A percentile compares a stretch with the other conserved stretches of the same genome.
These are phyloP conservation scores for Apocrypta bakeri DNA, from an alignment of 1,140 invertebrate genomes.

Conservation along the genomic window DNA sequence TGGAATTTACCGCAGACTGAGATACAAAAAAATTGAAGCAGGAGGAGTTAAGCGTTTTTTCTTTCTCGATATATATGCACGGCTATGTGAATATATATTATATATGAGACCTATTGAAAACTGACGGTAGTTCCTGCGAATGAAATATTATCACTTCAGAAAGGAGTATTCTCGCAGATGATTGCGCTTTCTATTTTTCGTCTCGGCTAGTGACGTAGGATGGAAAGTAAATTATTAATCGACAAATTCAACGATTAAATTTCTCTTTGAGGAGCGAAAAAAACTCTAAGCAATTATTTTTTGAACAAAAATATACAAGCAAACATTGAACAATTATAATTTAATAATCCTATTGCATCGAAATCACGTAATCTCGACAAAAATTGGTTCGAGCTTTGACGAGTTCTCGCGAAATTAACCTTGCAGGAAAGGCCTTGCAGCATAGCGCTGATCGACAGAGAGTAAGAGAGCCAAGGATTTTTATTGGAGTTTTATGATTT, in stretches of 20 bases:
- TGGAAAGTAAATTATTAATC: no score
- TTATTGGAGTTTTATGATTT: slow-evolving; percentile 72
- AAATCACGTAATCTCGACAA: no score
- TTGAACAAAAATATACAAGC: no score
- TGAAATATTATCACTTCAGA: slow-evolving; percentile 69
- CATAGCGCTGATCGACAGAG: not conserved
- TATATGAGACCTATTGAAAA: slow-evolving; percentile 67
- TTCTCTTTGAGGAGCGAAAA: no score
- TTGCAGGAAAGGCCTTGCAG: not conserved
- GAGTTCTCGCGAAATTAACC: not conserved
- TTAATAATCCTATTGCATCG: no score
- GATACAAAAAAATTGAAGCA: slow-evolving; percentile 48
- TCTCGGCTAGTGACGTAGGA: no score
- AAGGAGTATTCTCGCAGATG: slow-evolving; percentile 42
- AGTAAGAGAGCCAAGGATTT: slow-evolving; percentile 49
- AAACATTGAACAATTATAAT: no score
- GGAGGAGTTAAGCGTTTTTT: not conserved
- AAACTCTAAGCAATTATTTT: no score
- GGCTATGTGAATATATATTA: no score
- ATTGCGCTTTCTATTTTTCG: not conserved
- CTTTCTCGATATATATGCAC: not conserved
- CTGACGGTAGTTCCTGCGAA: slow-evolving; percentile 67
- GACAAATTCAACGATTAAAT: no score
- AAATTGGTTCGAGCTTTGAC: not conserved
- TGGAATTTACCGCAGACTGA: slow-evolving; percentile 66